A percentile compares a stretch with the other conserved stretches of the same genome.
These are phyloP conservation scores for Eunapius fragilis DNA, from an alignment of 37 sponge, comb jelly and placozoan genomes.

Conservation along the genomic window DNA sequence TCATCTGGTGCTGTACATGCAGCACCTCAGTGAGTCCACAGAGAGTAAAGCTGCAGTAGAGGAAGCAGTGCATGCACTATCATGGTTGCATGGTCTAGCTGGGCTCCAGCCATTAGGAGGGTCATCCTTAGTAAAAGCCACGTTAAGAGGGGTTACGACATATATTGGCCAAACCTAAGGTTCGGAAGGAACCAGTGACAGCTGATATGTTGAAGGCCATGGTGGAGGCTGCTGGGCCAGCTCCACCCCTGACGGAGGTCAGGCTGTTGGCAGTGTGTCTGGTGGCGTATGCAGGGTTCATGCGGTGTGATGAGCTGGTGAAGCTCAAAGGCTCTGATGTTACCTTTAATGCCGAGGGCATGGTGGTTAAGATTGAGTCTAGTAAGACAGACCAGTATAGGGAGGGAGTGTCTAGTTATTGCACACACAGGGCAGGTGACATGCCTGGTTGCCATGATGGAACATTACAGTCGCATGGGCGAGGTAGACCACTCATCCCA, in stretches of 20 bases:
- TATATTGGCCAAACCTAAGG: background rate
- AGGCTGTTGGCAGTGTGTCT: background rate
- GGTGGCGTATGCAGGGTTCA: slow-evolving; percentile 4
- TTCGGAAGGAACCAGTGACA: background rate
- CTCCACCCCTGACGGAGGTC: background rate
- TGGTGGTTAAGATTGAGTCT: background rate
- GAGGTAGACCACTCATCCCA: background rate
- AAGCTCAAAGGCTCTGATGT: background rate
- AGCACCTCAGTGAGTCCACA: slow-evolving; percentile 3
- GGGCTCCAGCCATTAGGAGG: background rate
- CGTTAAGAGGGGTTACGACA: background rate
- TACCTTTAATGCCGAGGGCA: background rate
- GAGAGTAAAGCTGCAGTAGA: slow-evolving; percentile 7
- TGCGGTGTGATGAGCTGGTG: slow-evolving; percentile 9
- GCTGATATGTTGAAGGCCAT: slow-evolving; percentile 8
- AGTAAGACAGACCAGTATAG: slow-evolving; percentile 7
- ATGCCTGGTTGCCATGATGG: background rate
- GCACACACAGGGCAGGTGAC: background rate
- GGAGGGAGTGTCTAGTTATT: background rate
- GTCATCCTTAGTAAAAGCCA: background rate
- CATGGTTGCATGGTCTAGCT: background rate
- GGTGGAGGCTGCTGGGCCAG: background rate
- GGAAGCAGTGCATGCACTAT: slow-evolving; percentile 1
- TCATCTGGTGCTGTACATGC: slow-evolving; percentile 2
- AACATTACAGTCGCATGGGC: background rate